Conservation (phyloP, 2,113 vertebrate species). For the Pseudopipra pipra region DNA sequence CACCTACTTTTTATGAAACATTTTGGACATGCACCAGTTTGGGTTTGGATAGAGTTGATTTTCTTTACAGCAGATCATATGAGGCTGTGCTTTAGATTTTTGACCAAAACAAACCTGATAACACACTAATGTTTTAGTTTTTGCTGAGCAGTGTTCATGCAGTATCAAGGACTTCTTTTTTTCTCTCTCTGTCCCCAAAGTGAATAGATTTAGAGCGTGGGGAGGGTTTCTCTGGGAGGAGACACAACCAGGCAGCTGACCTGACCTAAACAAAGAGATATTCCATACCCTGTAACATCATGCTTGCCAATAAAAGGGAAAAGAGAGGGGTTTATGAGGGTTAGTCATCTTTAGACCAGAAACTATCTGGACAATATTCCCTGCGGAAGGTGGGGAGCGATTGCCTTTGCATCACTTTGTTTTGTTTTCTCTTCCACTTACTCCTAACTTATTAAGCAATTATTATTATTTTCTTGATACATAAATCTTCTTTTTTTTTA, state of each 20-base stretch:
- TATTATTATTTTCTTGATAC: background rate
- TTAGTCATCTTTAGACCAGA: background rate
- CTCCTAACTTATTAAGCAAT: background rate
- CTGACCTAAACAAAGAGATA: background rate
- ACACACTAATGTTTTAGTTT: background rate
- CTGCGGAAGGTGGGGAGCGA: background rate
- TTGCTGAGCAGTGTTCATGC: background rate
- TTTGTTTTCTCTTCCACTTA: background rate
- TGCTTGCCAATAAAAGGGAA: background rate
- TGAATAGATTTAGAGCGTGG: background rate
- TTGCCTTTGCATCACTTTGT: background rate
- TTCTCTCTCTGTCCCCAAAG: background rate
- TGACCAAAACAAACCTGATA: background rate
- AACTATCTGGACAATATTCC: background rate
- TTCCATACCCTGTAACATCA: background rate
- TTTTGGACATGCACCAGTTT: fast-evolving
- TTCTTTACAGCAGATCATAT: background rate
- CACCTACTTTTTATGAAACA: background rate
- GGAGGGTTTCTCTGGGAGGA: background rate
- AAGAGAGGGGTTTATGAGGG: background rate
- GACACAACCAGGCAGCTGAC: background rate
- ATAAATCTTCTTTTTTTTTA: background rate
- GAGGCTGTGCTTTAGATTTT: background rate
- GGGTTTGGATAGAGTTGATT: background rate
- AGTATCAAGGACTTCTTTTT: background rate